Base-by-base conservation (phyloP, 2,797 vertebrate species). In the Lithobates sylvaticus region DNA sequence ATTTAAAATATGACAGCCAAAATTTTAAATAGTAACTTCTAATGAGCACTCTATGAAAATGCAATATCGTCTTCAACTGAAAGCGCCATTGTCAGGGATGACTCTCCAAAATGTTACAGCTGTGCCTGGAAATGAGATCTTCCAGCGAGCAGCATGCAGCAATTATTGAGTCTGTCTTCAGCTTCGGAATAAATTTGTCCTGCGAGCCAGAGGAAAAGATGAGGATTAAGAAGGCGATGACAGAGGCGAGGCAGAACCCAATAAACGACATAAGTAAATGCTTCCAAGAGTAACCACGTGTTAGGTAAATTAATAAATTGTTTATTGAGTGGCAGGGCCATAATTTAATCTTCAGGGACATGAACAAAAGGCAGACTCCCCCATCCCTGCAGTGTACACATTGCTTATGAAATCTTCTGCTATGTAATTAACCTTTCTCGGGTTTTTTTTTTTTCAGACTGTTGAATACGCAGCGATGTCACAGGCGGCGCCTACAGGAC, bases 231-330 rank as follows among this genome's bases (percentile, higher is more conserved):
- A 67, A 64, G 27, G 76, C 32, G 44, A 58, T 78, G 76, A 70
- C 67, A 85, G 69, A 79, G 32, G 78, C 78, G 12, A 85, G 58
- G 68, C 74, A 77, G 58, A 79, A 79, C 34, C 54, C 68, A 64
- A 86, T 61, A 77, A 73, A 16, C 4, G 23, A 67, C 32, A 78
- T 78, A 86, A 86, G 80, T 86, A 83, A 86, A 83, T 65, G 80
- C 80, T 86, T 83, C 54, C 69, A 36, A 42, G 67, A 78, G 23
- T 64, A 77, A 72, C 64, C 85, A 64, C 39, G 67, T 72, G 75
- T 87, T 83, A 44, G 69, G 67, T 81, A 78, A 83, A 87, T 87
- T 73, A 83, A 87, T 87, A 87, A 87, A 87, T 87, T 83, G 81
- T 78, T 87, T 87, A 87, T 78, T 74, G 85, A 83, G 65, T 76